Conservation (phyloP, 2,797 vertebrate genomes). For the Oryzias sinensis region DNA sequence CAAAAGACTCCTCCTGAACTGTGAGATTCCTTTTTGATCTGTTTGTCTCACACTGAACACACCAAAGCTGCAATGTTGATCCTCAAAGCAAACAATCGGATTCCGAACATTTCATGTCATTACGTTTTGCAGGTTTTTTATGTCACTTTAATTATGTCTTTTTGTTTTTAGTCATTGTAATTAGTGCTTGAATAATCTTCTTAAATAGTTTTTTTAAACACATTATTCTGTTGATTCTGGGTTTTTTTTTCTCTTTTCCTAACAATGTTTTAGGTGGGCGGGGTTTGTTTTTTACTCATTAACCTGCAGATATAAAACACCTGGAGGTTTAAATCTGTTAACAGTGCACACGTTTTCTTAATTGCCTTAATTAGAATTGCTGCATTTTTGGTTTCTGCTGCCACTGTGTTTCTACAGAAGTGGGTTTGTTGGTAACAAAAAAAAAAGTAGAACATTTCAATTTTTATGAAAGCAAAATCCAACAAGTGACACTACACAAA, state of each 20-base stretch:
- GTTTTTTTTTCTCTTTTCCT: slow-evolving; percentile 44
- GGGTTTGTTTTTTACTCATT: slow-evolving; percentile 43
- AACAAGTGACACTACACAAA: slow-evolving; percentile 25
- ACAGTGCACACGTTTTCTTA: slow-evolving; percentile 45
- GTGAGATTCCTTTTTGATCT: slow-evolving; percentile 16
- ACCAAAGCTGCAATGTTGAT: slow-evolving; percentile 64
- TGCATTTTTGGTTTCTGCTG: slow-evolving; percentile 31
- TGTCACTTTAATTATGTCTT: slow-evolving; percentile 57
- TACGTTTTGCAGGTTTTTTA: slow-evolving; percentile 31
- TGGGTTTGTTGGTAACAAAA: slow-evolving; percentile 2
- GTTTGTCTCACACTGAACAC: slow-evolving; percentile 29
- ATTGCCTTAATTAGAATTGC: slow-evolving; percentile 68
- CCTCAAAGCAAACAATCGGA: slow-evolving; percentile 30
- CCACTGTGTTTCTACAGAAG: slow-evolving; percentile 25
- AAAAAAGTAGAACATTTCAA: slow-evolving; percentile 17
- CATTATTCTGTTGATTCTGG: slow-evolving; percentile 49
- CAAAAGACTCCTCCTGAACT: slow-evolving; percentile 35
- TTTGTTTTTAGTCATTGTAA: slow-evolving; percentile 54
- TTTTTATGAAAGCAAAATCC: slow-evolving; percentile 17
- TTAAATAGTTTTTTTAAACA: slow-evolving; percentile 23
- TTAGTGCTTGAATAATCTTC: slow-evolving; percentile 58
- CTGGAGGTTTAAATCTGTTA: slow-evolving; percentile 40
- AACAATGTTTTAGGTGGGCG: slow-evolving; percentile 39
- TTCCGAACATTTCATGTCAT: slow-evolving; percentile 51
- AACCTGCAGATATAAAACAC: slow-evolving; percentile 32